Percentiles rank a stretch among this genome's conserved stretches.
Evolutionary conservation across 92 coral and sea anemone species (phyloP).

Genomic region (Metridium senile): DNA sequence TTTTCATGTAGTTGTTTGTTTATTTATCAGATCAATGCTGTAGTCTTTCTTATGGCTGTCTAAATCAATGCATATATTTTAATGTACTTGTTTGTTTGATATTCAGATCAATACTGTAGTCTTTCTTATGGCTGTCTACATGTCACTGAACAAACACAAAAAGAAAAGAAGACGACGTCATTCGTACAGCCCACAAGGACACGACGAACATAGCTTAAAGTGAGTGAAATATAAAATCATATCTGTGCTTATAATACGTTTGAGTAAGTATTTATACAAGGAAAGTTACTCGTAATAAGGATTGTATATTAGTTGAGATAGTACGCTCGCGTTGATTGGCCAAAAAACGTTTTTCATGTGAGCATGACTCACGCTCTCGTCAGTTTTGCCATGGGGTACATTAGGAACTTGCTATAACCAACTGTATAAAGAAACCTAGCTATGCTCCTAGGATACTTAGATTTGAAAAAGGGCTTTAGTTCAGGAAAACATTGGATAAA

Average conservation of each 20-base stretch:
- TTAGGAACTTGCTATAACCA: no score
- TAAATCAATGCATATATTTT: not conserved
- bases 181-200: conserved; percentile 76
- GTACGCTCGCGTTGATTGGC: no score
- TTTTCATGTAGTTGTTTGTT: not conserved
- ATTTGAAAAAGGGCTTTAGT: no score
- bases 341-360: no score
- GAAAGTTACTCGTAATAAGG: no score
- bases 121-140: conserved; percentile 85
- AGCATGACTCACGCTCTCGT: no score
- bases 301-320: no score
- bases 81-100: not conserved
- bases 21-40: conserved; percentile 58
- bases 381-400: no score
- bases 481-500: no score
- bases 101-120: conserved; percentile 76
- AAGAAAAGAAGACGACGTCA: conserved; percentile 76
- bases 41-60: conserved; percentile 91
- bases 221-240: conserved; percentile 15
- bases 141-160: conserved; percentile 64
- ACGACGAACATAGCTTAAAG: conserved; percentile 55
- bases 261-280: not conserved
- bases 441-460: no score
- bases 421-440: no score
- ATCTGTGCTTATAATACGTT: not conserved